Base-by-base conservation (phyloP, 2,888 invertebrate genomes). In the Limnephilus rhombicus region DNA sequence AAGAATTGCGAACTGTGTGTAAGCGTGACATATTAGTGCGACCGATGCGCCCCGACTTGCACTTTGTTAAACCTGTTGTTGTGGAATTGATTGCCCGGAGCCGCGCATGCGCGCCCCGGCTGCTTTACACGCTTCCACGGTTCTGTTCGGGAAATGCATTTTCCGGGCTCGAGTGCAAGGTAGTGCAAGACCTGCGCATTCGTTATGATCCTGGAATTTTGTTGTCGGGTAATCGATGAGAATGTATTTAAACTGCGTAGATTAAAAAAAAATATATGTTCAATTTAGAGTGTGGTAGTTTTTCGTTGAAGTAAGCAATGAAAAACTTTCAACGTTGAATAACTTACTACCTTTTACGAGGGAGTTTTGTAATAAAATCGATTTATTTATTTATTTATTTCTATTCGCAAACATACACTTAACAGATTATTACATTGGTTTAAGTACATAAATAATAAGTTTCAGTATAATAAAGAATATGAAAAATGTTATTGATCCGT, bases 61-160 rank as follows among this genome's bases (percentile, higher is more conserved):
- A 86, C 29, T 86, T 49, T 49, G n/a, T 12, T 29, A n/a, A 31
- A 86, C 86, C 86, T 86, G 86, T 86, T 68, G 68, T 68, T 86
- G 86, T n/a, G 49, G 49, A 49, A 86, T 86, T 86, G 86, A 86
- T 86, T 86, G 29, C 29, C 49, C 86, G 86, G 53, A 86, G 45
- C 31, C 86, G 86, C 86, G 86, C 86, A 86, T n/a, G 86, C 86
- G 86, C 86, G 4, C 31, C 31, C 29, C 15, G 18, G 24, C 68
- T 9, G n/a, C 24, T 45, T 49, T 49, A 29, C 53, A 13, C n/a
- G 4, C 29, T 86, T 34, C 49, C 45, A 3, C 86, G 49, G 45
- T 9, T n/a, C 24, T 49, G 49, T 18, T n/a, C 86, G 15, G 29
- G 18, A 24, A 29, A n/a, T 45, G 86, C 86, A 29, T 86, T 31